Base-by-base conservation (phyloP, 2,888 invertebrate species). In the Fabriciana adippe region DNA sequence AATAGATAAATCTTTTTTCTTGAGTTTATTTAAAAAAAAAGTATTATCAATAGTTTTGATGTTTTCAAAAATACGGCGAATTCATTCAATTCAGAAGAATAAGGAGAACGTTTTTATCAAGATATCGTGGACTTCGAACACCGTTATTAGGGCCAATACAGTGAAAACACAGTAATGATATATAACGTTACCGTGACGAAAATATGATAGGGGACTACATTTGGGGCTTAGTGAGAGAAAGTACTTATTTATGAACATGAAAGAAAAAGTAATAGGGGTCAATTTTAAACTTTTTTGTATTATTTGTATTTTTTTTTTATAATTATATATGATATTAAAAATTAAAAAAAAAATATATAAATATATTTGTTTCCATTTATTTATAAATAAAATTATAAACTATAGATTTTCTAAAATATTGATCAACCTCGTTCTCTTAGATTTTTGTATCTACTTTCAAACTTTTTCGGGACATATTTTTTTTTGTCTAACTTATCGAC, bases 171-270 rank as follows among this genome's bases (percentile, higher is more conserved):
- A n/a, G n/a, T n/a, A n/a, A n/a, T n/a, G n/a, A n/a, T n/a, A n/a
- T n/a, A n/a, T n/a, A n/a, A n/a, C n/a, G n/a, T n/a, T n/a, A n/a
- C n/a, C n/a, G n/a, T 18, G 18, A 18, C 18, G 72, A 75, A 68
- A 73, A 69, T 65, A 75, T 73, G 72, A 72, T 72, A 70, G 72
- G 73, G 41, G 70, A 74, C 67, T 71, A 71, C 66, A 71, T 73
- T 73, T 73, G 71, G 71, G 67, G 72, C 53, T 71, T 73, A 70
- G 54, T 72, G 55, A 65, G 71, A 73, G 68, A 73, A 72, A 73
- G 65, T 73, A 61, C 35, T 48, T n/a, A n/a, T 66, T 62, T 67
- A 61, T n/a, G n/a, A 69, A 67, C 68, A 73, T 68, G 61, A 71
- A 68, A 71, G 71, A 65, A 71, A 72, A 71, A 72, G 67, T 66